Evolutionary conservation across 2,113 vertebrate genomes (phyloP).

Genomic region (human): GRCh38 chr15:58431001-58431500

Average conservation of each 20-base stretch:
- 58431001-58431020: too few species aligned
- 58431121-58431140: not conserved
- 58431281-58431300: not conserved
- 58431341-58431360: not conserved
- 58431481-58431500: not conserved
- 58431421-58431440: not conserved
- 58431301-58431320: rapidly evolving
- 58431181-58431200: not conserved
- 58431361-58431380: not conserved
- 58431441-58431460: not conserved
- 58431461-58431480: not conserved
- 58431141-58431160: not conserved
- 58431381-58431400: not conserved
- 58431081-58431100: too few species aligned
- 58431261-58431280: not conserved
- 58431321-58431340: not conserved
- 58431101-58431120: not conserved
- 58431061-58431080: too few species aligned
- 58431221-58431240: not conserved
- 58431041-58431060: too few species aligned
- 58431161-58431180: not conserved
- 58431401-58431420: not conserved
- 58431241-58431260: not conserved
- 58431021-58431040: too few species aligned
- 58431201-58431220: not conserved